Evolutionary conservation across 2,113 vertebrate species (phyloP), one percentile per base, ranked within the genome.

Genomic region (Pseudorectes ferrugineus): DNA sequence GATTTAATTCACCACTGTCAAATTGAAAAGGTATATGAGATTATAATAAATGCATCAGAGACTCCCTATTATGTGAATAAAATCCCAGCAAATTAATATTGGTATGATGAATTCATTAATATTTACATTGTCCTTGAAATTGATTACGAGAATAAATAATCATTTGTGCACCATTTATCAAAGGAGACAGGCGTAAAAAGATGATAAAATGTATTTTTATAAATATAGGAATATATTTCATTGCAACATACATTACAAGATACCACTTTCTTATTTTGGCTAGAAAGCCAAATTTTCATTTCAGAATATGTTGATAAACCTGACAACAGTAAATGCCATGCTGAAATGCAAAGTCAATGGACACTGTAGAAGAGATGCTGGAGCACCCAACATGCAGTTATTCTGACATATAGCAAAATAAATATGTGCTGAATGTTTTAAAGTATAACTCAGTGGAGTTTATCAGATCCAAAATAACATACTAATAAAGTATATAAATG

Each of bases 91-190:
- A 90, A 95, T 96, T 91, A 93, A 93, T 92, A 94, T 31, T 65
- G 22, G 18, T 82, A 36, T 77, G 78, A 66, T 43, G 62, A 75
- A 74, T 63, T 86, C 33, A 92, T 90, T 83, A 95, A 94, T 92
- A 93, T 83, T 92, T 96, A 85, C 63, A 31, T 51, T 89, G 26
- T 63, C 59, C 35, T 94, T 96, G 71, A 95, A 96, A 94, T 11
- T 89, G 67, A 89, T 92, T 92, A 94, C 33, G 20, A 83, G 35
- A 72, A 87, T 55, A 93, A 96, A 96, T 57, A 88, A 80, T 58
- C 3, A 90, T 95, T 90, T 85, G n/a, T 55, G 38, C 71, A 87
- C 88, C 72, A 86, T 91, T 82, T 91, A 85, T 73, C 61, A 93
- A 86, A 94, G 70, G 6, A 85, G 93, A 58, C 81, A 94, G 59